These are phyloP conservation scores for Amyelois transitella DNA, from an alignment of 1,140 invertebrate species.

Conservation along the genomic window DNA sequence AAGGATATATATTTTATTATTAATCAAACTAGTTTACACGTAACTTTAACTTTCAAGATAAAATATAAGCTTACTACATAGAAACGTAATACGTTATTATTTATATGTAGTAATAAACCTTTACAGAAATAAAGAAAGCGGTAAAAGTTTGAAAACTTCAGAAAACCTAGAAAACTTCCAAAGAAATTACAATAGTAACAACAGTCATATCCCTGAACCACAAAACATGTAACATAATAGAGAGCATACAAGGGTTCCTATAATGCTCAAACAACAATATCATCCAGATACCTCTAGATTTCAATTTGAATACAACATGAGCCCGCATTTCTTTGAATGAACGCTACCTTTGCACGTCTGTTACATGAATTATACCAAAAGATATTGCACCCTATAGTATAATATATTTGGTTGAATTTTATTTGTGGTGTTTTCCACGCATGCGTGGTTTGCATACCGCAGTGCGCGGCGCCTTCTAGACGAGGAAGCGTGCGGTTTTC, in stretches of 20 bases:
- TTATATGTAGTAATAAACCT: too few relatives aligned
- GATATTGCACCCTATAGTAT: constrained; percentile 4
- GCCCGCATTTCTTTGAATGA: constrained; percentile 29
- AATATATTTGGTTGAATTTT: constrained; percentile 8
- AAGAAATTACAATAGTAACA: not conserved
- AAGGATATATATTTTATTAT: too few relatives aligned
- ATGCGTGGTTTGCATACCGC: constrained; percentile 42
- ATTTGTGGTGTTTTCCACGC: constrained; percentile 27
- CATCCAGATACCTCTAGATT: not conserved
- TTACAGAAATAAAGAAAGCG: too few relatives aligned
- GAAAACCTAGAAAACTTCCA: not conserved
- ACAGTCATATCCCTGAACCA: not conserved
- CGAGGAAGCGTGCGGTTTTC: constrained; percentile 32
- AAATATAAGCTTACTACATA: too few relatives aligned
- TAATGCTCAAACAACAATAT: not conserved
- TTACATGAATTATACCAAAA: constrained; percentile 5
- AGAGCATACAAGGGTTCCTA: not conserved
- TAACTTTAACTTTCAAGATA: too few relatives aligned
- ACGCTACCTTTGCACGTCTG: constrained; percentile 15
- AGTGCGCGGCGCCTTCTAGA: constrained; percentile 39
- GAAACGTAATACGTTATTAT: too few relatives aligned
- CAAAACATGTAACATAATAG: not conserved
- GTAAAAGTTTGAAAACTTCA: too few relatives aligned
- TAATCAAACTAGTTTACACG: too few relatives aligned
- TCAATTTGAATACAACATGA: constrained; percentile 14